These are phyloP conservation scores for Tipula confusa DNA, from an alignment of 2,888 invertebrate genomes.

Conservation along the genomic window DNA sequence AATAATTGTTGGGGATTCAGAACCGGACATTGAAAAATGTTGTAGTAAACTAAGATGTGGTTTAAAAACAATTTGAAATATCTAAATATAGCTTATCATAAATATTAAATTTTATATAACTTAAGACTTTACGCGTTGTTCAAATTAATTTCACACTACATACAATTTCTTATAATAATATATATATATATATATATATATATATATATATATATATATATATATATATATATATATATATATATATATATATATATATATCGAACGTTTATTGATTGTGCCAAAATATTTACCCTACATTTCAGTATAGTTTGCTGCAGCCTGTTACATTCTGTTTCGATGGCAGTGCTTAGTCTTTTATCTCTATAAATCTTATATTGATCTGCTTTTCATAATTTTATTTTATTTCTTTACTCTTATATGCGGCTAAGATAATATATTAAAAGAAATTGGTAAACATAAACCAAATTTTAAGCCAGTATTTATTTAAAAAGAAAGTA, in stretches of 20 bases:
- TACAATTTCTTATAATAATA: not conserved
- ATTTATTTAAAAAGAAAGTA: not conserved
- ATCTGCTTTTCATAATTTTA: not conserved
- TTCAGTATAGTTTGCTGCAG: not conserved
- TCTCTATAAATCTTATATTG: not conserved
- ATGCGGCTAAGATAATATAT: too few species aligned
- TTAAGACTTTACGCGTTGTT: too few species aligned
- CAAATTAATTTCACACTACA: too few species aligned
- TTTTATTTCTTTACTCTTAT: too few species aligned
- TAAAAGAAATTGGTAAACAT: not conserved
- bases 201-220: too few species aligned
- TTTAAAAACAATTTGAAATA: constrained; percentile 14
- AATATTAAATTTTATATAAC: too few species aligned
- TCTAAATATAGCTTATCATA: too few species aligned
- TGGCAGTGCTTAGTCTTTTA: too few species aligned
- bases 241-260: not conserved
- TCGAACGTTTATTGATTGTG: not conserved
- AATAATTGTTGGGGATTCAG: constrained; percentile 37
- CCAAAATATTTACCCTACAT: not conserved
- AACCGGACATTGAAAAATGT: constrained; percentile 39
- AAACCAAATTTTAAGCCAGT: not conserved
- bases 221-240: too few species aligned
- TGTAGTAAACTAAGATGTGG: constrained; percentile 38
- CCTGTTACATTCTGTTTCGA: not conserved
- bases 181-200: not conserved